Percentiles rank a stretch among this genome's conserved stretches.
Conservation (phyloP, 2,888 invertebrate genomes). For the Griposia aprilina region DNA sequence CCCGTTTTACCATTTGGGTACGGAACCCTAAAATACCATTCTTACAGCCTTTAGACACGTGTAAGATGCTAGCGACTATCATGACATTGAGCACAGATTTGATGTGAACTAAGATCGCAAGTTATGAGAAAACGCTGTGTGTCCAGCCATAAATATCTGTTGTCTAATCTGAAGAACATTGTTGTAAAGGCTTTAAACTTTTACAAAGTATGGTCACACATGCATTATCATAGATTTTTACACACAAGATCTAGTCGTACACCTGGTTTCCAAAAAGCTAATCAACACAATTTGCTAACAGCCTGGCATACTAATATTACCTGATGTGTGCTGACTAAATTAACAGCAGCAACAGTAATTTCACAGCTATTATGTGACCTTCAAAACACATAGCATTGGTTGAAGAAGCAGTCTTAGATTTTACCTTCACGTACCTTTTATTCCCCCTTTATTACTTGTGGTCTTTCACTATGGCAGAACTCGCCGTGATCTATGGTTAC, state of each 20-base stretch:
- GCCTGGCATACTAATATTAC: background rate
- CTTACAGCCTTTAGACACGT: background rate
- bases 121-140: background rate
- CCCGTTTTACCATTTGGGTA: no score
- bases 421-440: no score
- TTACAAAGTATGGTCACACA: background rate
- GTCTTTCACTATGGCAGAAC: no score
- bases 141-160: background rate
- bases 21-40: no score
- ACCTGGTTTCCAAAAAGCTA: background rate
- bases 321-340: background rate
- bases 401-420: no score
- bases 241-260: background rate
- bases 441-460: no score
- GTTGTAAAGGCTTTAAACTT: background rate
- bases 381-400: no score
- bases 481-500: no score
- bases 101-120: background rate
- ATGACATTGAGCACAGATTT: background rate
- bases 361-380: background rate
- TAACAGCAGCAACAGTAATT: background rate
- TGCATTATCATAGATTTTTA: background rate
- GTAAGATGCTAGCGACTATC: background rate
- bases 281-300: background rate
- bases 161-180: background rate